Percentiles rank a stretch among this genome's conserved stretches.
Conservation (phyloP, 2,113 vertebrate genomes). For the Aptenodytes forsteri region DNA sequence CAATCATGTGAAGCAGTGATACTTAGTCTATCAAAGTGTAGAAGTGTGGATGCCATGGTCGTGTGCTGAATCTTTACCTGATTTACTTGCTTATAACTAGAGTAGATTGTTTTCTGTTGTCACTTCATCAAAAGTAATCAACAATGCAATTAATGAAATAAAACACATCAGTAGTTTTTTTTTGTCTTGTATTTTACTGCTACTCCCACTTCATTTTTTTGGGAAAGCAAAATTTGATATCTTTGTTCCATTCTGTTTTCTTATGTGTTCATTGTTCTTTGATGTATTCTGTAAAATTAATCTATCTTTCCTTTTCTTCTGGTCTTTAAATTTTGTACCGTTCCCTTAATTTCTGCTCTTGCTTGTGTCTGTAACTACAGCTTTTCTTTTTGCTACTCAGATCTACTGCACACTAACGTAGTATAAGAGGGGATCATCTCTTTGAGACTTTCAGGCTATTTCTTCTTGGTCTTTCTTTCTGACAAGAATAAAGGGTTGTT, state of each 20-base stretch:
- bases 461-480: neutral
- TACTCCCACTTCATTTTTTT: neutral
- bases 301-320: neutral
- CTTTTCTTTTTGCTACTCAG: neutral
- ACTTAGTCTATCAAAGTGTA: neutral
- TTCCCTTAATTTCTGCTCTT: neutral
- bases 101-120: neutral
- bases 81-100: neutral
- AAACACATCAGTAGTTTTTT: neutral
- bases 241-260: neutral
- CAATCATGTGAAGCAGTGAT: neutral
- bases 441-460: neutral
- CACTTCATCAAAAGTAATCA: neutral
- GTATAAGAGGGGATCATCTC: neutral
- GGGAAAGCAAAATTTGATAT: neutral
- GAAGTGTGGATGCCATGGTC: neutral
- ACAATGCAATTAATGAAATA: neutral
- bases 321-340: neutral
- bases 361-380: neutral
- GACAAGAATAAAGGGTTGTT: neutral
- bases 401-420: fast-evolving
- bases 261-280: neutral
- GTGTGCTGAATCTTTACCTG: neutral
- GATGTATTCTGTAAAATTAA: neutral
- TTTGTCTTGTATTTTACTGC: neutral